Evolutionary conservation across 2,113 vertebrate genomes (phyloP).

Genomic region (Uropsilus gracilis): DNA sequence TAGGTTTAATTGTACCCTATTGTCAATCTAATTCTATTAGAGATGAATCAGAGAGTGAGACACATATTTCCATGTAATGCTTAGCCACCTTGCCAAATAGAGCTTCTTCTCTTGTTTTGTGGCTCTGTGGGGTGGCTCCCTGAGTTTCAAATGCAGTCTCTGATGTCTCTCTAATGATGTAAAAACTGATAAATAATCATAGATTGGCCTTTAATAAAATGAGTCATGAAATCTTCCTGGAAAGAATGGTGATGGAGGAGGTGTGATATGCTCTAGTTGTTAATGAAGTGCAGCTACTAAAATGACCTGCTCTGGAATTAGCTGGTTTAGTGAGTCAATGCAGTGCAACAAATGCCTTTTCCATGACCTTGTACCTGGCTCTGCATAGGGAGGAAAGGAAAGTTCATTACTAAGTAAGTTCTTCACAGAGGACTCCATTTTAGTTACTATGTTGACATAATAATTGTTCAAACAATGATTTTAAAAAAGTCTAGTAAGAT

Average conservation of each 20-base stretch:
- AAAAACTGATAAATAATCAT: constrained; percentile 1
- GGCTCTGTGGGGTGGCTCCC: not conserved
- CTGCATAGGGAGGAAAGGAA: not conserved
- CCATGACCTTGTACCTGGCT: not conserved
- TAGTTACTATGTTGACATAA: not conserved
- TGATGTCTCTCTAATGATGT: not conserved
- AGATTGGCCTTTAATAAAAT: constrained; percentile 42
- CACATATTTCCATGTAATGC: not conserved
- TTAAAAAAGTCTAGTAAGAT: not conserved
- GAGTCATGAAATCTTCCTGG: not conserved
- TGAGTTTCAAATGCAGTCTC: constrained; percentile 17
- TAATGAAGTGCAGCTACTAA: not conserved
- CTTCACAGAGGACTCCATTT: not conserved
- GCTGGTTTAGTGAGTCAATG: not conserved
- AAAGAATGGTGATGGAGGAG: not conserved
- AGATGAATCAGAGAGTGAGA: constrained; percentile 7
- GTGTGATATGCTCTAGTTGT: not conserved
- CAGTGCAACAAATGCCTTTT: not conserved
- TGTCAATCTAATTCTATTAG: not conserved
- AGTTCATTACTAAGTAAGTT: not conserved
- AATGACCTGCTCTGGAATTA: not conserved
- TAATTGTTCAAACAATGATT: not conserved
- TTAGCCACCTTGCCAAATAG: not conserved
- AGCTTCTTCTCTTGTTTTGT: not conserved
- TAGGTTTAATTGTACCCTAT: not conserved